Base-by-base conservation (phyloP, 2,888 invertebrate genomes). In the Cyclophora albipunctata region DNA sequence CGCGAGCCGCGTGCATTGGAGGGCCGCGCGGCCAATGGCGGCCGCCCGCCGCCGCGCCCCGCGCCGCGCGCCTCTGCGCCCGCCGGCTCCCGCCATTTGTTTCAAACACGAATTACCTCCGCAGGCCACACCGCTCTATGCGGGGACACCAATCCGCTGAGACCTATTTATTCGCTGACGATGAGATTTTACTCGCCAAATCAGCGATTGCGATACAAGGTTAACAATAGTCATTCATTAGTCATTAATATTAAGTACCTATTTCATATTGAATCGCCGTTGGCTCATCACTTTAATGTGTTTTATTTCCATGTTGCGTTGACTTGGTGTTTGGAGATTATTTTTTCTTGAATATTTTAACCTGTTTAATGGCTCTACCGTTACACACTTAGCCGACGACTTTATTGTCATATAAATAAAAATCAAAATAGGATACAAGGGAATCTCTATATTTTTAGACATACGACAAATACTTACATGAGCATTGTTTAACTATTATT, bases 91-190 rank as follows among this genome's bases (percentile, higher is more conserved):
- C 69, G 75, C 75, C 66, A 76, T 75, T 73, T 74, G 72, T 66
- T 73, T 74, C 64, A 68, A 63, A 68, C 63, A 70, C 69, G 75
- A 78, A 76, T 74, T 81, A 69, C 67, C 62, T 58, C 64, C 59
- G 58, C 67, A 75, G 69, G 78, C 78, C 80, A 74, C 80, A 76
- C 82, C 79, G 71, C 78, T 78, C 66, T 62, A 57, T 52, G 54
- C 48, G 35, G 49, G 71, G 69, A 75, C 72, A 73, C 81, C 81
- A 80, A 82, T 82, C 71, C 64, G 71, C 67, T 66, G 53, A 63
- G 62, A 58, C 67, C 65, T 64, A 68, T 68, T 65, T 59, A 49
- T 46, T 54, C 50, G 54, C 59, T 61, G 52, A 50, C 52, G 59
- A 62, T 52, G 61, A 57, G 49, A 56, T 57, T 54, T 50, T 49